Base-by-base conservation (phyloP, 1,140 invertebrate genomes). In the Anagrus nilaparvatae region DNA sequence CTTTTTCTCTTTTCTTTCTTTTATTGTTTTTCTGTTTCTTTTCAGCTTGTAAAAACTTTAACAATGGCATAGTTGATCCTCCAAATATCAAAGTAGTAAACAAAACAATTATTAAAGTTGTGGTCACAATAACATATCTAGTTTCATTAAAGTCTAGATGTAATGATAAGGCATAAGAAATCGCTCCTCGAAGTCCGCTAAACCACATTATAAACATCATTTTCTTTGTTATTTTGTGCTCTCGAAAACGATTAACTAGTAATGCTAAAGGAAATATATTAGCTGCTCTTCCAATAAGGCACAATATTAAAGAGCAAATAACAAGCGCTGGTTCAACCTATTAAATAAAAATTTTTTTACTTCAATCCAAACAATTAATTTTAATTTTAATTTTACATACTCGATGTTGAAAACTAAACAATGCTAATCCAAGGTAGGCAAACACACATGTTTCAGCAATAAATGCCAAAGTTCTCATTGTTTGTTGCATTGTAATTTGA, bases 121-220 rank as follows among this genome's bases (percentile, higher is more conserved):
- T 95, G 4, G 95, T 97, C 33, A 99, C 94, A 35, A 99, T 86
- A 5, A 99, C 89, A 55, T 92, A 87, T 4, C 91, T 76, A 3
- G 88, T 95, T 65, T 96, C 90, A 62, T 89, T 87, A 59, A 97
- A 86, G 52, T 97, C 87, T 45, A 98, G 76, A 72, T 99, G 94
- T 23, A 99, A 75, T 8, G 92, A 95, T 0, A 99, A 69, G 4
- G 95, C 95, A 69, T 99, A 99, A 1, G 94, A 94, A 65, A 99
- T 96, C 12, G 95, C 96, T 24, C 96, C 96, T 30, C 95, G 74
- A 44, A 98, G 69, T 32, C 91, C 91, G 65, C 91, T 96, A 59
- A 98, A 98, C 94, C 94, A 98, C 94, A 97, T 98, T 32, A 99
- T 96, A 56, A 97, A 96, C 80, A 96, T 95, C 87, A 96, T 97